Conservation (phyloP, 1,140 invertebrate genomes). For the Anastatus disparis region DNA sequence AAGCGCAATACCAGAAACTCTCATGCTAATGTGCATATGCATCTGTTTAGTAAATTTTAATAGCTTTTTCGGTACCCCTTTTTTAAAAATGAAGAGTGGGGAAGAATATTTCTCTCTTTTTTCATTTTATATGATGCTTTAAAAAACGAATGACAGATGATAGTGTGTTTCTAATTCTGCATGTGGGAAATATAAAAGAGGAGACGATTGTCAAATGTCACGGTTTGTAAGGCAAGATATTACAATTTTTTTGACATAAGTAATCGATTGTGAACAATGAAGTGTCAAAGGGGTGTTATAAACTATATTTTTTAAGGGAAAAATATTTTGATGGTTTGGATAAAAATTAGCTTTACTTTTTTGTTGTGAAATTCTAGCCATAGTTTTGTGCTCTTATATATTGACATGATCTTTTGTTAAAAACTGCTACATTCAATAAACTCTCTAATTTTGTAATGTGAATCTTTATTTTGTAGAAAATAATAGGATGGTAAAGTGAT, state of each 20-base stretch:
- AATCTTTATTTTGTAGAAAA: no score
- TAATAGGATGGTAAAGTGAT: no score
- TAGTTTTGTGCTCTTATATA: no score
- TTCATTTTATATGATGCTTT: conserved; percentile 51
- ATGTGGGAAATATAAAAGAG: conserved; percentile 52
- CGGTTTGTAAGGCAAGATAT: background rate
- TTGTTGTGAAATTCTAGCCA: background rate
- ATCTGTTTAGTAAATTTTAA: conserved; percentile 33
- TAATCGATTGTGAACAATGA: conserved; percentile 5
- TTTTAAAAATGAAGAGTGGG: no score
- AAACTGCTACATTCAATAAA: no score
- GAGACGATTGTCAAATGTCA: background rate
- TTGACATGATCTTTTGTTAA: no score
- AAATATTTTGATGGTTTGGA: background rate
- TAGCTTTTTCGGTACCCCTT: conserved; percentile 45
- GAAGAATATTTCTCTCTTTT: no score
- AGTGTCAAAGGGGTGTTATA: background rate
- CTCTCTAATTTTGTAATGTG: no score
- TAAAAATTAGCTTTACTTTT: background rate
- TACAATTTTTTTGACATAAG: conserved; percentile 1
- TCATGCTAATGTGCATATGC: conserved; percentile 5
- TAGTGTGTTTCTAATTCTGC: conserved; percentile 53
- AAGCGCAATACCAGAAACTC: no score
- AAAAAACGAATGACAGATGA: conserved; percentile 59
- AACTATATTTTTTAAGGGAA: background rate